These are phyloP conservation scores for Leptocoma aspasia DNA, from an alignment of 2,113 vertebrate species.

Conservation along the genomic window DNA sequence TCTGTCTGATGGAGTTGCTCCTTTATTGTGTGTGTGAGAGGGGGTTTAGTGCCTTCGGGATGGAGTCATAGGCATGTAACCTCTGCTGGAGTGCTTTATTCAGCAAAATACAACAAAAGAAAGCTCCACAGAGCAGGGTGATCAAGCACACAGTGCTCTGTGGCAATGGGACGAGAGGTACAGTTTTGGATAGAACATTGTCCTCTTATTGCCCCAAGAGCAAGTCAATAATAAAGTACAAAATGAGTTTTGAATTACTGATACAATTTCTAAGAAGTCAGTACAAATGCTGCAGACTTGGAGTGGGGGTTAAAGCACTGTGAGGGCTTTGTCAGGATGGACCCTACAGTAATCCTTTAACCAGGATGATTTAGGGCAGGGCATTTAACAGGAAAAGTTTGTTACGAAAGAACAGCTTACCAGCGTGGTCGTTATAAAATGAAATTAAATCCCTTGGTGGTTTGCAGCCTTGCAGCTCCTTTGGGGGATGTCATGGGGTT, in stretches of 20 bases:
- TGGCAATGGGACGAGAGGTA: not conserved
- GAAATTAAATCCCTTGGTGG: not conserved
- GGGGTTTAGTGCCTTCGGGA: not conserved
- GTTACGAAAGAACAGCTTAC: not conserved
- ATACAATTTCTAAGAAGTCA: not conserved
- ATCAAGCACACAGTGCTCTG: not conserved
- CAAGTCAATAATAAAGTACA: not conserved
- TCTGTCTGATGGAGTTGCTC: accelerated
- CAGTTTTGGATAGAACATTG: not conserved
- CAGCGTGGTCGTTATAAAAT: not conserved
- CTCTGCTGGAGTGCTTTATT: not conserved
- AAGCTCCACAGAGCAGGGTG: accelerated
- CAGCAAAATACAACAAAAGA: not conserved
- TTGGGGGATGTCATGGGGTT: accelerated
- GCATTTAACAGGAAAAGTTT: not conserved
- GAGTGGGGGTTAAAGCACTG: accelerated
- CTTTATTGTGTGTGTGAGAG: not conserved
- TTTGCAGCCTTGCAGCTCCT: not conserved
- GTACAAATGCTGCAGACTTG: not conserved
- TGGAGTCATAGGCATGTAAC: accelerated
- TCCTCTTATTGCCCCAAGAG: not conserved
- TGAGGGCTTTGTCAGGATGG: not conserved
- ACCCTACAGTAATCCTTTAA: not conserved
- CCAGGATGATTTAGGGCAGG: not conserved
- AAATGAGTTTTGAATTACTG: not conserved